Evolutionary conservation across 2,888 invertebrate species (phyloP).

Genomic region (Agrochola macilenta): DNA sequence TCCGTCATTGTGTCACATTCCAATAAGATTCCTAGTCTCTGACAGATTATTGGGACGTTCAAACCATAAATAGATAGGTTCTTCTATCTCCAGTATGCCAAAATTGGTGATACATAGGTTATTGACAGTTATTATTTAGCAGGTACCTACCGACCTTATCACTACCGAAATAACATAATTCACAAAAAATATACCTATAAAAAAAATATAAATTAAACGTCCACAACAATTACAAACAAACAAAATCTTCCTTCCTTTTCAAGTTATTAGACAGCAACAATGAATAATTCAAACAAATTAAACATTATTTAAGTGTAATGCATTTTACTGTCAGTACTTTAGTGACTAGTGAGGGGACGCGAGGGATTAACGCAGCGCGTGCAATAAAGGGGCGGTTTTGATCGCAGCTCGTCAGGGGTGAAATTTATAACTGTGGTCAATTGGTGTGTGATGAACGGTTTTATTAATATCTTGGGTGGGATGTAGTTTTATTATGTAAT

Average conservation of each 20-base stretch:
- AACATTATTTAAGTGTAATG: constrained; percentile 66
- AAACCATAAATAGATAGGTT: no score
- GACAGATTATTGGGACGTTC: no score
- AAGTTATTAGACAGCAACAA: constrained; percentile 61
- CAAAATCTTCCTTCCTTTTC: constrained; percentile 16
- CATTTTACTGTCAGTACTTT: constrained; percentile 70
- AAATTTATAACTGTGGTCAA: constrained; percentile 68
- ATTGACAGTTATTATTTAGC: no score
- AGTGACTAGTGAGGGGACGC: constrained; percentile 61
- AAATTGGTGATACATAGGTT: no score
- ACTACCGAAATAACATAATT: constrained; percentile 10
- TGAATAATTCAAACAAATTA: constrained; percentile 67
- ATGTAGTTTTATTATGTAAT: background rate
- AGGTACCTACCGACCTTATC: background rate
- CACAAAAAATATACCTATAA: no score
- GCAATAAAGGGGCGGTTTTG: constrained; percentile 70
- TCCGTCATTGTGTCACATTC: no score
- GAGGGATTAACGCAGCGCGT: constrained; percentile 61
- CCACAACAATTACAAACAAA: constrained; percentile 22
- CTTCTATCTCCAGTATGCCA: no score
- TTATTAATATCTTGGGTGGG: constrained; percentile 7
- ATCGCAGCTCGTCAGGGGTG: constrained; percentile 66
- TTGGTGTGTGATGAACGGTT: constrained; percentile 53
- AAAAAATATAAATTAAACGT: constrained; percentile 18
- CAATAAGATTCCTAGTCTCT: no score